Percentiles rank a stretch among this genome's conserved stretches.
These are phyloP conservation scores for Odobenus rosmarus DNA, from an alignment of 2,113 vertebrate genomes.

Conservation along the genomic window DNA sequence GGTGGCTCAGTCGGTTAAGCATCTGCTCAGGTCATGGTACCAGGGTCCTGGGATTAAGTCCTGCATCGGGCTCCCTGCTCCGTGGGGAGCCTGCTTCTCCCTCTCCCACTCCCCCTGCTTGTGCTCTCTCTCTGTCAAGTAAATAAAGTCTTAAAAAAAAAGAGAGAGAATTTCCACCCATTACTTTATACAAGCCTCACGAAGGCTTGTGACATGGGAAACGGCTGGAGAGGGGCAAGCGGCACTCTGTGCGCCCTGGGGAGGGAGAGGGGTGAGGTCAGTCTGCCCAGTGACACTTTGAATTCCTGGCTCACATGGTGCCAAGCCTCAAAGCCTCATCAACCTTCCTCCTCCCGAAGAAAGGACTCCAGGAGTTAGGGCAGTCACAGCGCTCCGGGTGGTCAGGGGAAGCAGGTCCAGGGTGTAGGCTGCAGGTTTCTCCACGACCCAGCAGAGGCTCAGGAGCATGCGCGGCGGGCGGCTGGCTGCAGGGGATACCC, in stretches of 20 bases:
- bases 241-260: rapidly evolving
- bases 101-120: too few relatives aligned
- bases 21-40: too few relatives aligned
- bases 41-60: too few relatives aligned
- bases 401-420: too few relatives aligned
- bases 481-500: not conserved
- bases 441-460: too few relatives aligned
- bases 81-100: too few relatives aligned
- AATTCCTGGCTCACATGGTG: not conserved
- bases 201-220: not conserved
- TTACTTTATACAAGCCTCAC: not conserved
- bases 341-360: not conserved
- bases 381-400: rapidly evolving
- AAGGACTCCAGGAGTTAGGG: not conserved
- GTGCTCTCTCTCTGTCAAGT: too few relatives aligned
- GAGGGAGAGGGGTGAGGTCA: not conserved
- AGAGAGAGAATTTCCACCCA: too few relatives aligned
- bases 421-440: rapidly evolving
- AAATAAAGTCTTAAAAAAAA: too few relatives aligned
- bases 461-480: rapidly evolving
- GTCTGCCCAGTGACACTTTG: not conserved
- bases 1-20: too few relatives aligned
- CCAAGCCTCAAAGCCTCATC: not conserved
- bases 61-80: too few relatives aligned
- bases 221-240: not conserved